These are phyloP conservation scores for Perithous albicinctus DNA, from an alignment of 2,888 invertebrate species.

Conservation along the genomic window DNA sequence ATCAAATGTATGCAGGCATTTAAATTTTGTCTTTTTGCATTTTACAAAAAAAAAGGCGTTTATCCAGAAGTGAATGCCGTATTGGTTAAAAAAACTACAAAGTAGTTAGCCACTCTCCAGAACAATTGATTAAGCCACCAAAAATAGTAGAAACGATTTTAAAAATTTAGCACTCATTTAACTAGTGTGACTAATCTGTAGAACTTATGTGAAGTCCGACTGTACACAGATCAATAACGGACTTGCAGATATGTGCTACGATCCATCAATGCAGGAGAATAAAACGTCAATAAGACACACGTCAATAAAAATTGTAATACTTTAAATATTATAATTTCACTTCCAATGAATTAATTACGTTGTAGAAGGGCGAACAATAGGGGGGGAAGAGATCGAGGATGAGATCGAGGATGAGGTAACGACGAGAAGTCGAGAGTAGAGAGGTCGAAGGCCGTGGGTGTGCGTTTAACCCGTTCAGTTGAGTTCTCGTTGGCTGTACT, in stretches of 20 bases:
- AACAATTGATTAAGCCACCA: too few species aligned
- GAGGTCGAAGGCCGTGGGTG: slow-evolving; percentile 48
- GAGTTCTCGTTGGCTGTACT: slow-evolving; percentile 57
- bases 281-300: not conserved
- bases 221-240: slow-evolving; percentile 31
- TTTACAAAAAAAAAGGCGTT: too few species aligned
- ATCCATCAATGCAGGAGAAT: not conserved
- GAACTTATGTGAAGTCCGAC: not conserved
- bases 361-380: not conserved
- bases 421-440: slow-evolving; percentile 12
- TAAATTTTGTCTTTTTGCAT: too few species aligned
- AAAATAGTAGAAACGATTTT: not conserved
- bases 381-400: not conserved
- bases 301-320: not conserved
- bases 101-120: too few species aligned
- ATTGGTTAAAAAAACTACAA: too few species aligned
- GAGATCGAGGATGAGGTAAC: slow-evolving; percentile 13
- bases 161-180: not conserved
- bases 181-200: not conserved
- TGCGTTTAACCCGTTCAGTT: slow-evolving; percentile 56
- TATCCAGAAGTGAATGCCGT: too few species aligned
- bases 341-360: not conserved
- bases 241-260: not conserved
- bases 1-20: too few species aligned
- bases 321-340: slow-evolving; percentile 23